A percentile compares a stretch with the other conserved stretches of the same genome.
These are phyloP conservation scores for Euthynnus affinis DNA, from an alignment of 2,797 vertebrate species.

Conservation along the genomic window DNA sequence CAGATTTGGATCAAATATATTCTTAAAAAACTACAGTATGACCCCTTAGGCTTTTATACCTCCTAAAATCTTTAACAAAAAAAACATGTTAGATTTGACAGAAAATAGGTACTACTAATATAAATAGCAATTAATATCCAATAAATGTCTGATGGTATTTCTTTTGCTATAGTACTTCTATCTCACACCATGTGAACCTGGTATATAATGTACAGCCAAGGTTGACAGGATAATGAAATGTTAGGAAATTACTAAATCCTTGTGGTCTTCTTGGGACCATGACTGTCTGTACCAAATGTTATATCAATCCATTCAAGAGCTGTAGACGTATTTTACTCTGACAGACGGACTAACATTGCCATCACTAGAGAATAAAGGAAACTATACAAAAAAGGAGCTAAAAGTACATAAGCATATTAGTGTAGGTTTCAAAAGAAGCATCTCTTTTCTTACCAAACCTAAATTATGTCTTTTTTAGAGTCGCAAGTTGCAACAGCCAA, in stretches of 20 bases:
- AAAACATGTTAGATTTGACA: neutral
- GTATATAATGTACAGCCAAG: neutral
- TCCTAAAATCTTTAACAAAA: neutral
- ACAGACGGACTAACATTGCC: neutral
- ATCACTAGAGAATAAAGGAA: conserved; percentile 4
- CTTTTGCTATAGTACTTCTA: neutral
- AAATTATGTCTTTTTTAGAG: conserved; percentile 5
- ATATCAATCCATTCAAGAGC: neutral
- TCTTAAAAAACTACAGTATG: neutral
- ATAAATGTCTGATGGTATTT: neutral
- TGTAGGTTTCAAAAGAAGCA: neutral
- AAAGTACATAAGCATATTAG: neutral
- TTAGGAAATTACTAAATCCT: neutral
- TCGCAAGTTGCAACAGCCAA: conserved; percentile 8
- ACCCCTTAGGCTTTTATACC: neutral
- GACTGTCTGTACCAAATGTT: neutral
- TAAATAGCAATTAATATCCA: neutral
- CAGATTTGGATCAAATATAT: neutral
- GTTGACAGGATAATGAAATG: neutral
- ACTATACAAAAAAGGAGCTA: neutral
- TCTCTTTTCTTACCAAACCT: neutral
- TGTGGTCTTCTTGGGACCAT: neutral
- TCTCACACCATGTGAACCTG: neutral
- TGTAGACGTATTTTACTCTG: conserved; percentile 3
- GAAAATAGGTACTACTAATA: neutral